These are phyloP conservation scores for Baronia brevicornis DNA, from an alignment of 2,888 invertebrate genomes.

Conservation along the genomic window DNA sequence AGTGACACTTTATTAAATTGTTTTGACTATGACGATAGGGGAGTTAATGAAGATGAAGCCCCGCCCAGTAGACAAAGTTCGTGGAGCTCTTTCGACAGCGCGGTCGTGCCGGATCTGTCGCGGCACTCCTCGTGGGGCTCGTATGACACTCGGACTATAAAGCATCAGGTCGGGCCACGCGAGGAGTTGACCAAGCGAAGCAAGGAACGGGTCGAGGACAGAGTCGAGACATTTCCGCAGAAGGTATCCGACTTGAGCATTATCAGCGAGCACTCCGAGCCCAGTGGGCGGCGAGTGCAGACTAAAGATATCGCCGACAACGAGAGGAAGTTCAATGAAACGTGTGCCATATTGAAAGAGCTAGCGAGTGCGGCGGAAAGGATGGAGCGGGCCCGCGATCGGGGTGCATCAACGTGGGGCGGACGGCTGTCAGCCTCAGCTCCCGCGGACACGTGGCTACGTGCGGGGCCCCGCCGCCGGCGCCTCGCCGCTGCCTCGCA, in stretches of 20 bases:
- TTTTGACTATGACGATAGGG: conserved; percentile 70
- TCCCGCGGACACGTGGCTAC: conserved; percentile 75
- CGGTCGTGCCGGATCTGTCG: conserved; percentile 82
- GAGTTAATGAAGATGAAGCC: conserved; percentile 38
- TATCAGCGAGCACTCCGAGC: conserved; percentile 52
- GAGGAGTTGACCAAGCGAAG: conserved; percentile 38
- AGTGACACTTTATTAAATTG: conserved; percentile 83
- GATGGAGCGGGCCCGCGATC: conserved; percentile 49
- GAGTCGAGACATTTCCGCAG: conserved; percentile 23
- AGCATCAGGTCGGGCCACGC: conserved; percentile 27
- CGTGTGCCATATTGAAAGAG: conserved; percentile 78
- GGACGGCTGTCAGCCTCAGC: conserved; percentile 78
- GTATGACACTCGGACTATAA: conserved; percentile 76
- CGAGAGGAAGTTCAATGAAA: conserved; percentile 65
- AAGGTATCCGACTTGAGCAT: conserved; percentile 47
- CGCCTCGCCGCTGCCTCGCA: conserved; percentile 55
- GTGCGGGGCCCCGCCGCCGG: conserved; percentile 54
- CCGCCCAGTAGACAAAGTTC: conserved; percentile 80
- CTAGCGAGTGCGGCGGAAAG: conserved; percentile 61
- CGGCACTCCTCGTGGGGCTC: conserved; percentile 90
- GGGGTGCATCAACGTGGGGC: conserved; percentile 57
- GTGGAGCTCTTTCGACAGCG: conserved; percentile 87
- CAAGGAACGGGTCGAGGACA: conserved; percentile 43
- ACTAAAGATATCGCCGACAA: conserved; percentile 43
- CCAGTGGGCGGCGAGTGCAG: conserved; percentile 27